Evolutionary conservation across 2,888 invertebrate species (phyloP).

Genomic region (Drosophila kambysellisi): DNA sequence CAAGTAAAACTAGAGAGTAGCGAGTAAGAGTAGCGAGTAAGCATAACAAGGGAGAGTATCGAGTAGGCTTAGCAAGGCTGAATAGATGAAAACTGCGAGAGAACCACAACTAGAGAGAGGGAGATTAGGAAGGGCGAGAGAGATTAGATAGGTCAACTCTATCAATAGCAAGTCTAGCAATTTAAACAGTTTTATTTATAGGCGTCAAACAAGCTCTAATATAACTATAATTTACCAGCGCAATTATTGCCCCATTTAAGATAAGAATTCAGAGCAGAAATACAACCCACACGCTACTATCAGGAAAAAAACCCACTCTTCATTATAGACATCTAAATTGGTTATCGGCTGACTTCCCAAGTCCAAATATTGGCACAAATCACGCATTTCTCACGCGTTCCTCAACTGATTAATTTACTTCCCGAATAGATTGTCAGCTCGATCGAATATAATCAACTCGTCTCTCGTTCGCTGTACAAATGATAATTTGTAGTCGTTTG

Average conservation of each 20-base stretch:
- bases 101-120: neutral
- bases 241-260: slow-evolving; percentile 8
- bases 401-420: slow-evolving; percentile 26
- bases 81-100: neutral
- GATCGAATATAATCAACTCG: neutral
- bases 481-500: slow-evolving; percentile 24
- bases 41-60: neutral
- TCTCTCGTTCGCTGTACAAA: neutral
- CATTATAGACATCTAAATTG: neutral
- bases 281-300: neutral
- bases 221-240: neutral
- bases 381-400: neutral
- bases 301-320: neutral
- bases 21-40: neutral
- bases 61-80: neutral
- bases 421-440: slow-evolving; percentile 13
- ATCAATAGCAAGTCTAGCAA: neutral
- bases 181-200: neutral
- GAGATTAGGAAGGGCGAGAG: neutral
- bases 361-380: slow-evolving; percentile 8
- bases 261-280: slow-evolving; percentile 22
- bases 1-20: no score
- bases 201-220: neutral
- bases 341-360: slow-evolving; percentile 3
- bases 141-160: neutral